Evolutionary conservation across 2,113 vertebrate genomes (phyloP), one percentile per base, ranked within the genome.

Genomic region (Todiramphus saurophagus): DNA sequence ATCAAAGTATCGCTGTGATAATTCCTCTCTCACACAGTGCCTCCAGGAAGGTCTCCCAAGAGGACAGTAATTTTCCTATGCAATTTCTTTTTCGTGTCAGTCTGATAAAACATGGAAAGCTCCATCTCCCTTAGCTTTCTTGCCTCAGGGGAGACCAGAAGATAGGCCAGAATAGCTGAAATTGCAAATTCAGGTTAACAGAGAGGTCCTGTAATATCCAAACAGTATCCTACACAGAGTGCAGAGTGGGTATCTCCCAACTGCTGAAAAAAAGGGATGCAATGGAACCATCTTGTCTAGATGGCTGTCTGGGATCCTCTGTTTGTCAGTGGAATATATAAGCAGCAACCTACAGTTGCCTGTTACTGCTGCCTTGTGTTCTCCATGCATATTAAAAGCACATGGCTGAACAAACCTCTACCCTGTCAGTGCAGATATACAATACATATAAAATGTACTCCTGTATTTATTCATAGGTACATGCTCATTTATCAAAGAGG

Each of bases 381-480:
- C 87, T 85, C 86, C 64, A 82, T 76, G 73, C 83, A 91, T 94
- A 94, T 82, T 95, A 94, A 95, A 94, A 87, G 93, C 82, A 82
- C 86, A 89, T 0, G 21, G 70, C 84, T 87, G 77, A 62, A 89
- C 59, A 92, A 95, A 84, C 76, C 82, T 85, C 92, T 91, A 30
- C 58, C 44, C 87, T 95, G 93, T 90, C 92, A 66, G 73, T 79
- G 88, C 72, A 87, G 85, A 93, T 94, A 94, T 85, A 90, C 92
- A 94, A 88, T 95, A 95, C 80, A 51, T 89, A 83, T 82, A 96
- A 97, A 97, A 94, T 88, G 62, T 51, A 95, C 68, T 93, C 84
- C 94, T 83, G 89, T 92, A 93, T 95, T 97, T 97, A 95, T 97
- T 96, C 94, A 93, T 94, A 94, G 87, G 89, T 94, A 92, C 86